These are phyloP conservation scores for Apostichopus parvimensis DNA, from an alignment of 35 echinoderm and acorn worm species.

Conservation along the genomic window DNA sequence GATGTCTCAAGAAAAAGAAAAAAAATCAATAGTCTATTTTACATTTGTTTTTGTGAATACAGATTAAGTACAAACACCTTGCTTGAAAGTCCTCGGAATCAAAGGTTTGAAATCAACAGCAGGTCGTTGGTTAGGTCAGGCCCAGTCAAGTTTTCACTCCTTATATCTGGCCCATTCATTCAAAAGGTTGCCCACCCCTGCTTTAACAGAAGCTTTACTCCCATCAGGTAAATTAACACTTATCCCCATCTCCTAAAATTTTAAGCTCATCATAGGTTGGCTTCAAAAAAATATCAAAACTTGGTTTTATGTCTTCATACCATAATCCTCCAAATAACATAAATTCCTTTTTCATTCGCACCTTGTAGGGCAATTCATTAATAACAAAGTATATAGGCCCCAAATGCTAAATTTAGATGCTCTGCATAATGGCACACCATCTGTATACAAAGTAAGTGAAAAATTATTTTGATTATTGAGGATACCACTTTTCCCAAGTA, in stretches of 20 bases:
- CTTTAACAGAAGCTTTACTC: neutral
- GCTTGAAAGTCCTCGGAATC: too few species aligned
- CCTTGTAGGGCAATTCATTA: neutral
- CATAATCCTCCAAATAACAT: neutral
- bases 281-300: neutral
- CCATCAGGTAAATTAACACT: neutral
- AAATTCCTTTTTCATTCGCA: neutral
- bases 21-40: too few species aligned
- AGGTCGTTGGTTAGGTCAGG: too few species aligned
- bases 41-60: too few species aligned
- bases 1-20: too few species aligned
- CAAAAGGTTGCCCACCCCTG: too few species aligned
- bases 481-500: neutral
- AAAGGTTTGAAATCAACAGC: too few species aligned
- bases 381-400: neutral
- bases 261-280: slow-evolving; percentile 29
- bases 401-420: neutral
- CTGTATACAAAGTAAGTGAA: neutral
- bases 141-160: too few species aligned
- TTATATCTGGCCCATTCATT: too few species aligned
- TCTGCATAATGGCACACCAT: neutral
- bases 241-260: too few species aligned
- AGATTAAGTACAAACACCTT: too few species aligned
- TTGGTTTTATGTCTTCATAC: neutral
- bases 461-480: neutral